Base-by-base conservation (phyloP, 2,888 invertebrate species). In the Ormia ochracea region DNA sequence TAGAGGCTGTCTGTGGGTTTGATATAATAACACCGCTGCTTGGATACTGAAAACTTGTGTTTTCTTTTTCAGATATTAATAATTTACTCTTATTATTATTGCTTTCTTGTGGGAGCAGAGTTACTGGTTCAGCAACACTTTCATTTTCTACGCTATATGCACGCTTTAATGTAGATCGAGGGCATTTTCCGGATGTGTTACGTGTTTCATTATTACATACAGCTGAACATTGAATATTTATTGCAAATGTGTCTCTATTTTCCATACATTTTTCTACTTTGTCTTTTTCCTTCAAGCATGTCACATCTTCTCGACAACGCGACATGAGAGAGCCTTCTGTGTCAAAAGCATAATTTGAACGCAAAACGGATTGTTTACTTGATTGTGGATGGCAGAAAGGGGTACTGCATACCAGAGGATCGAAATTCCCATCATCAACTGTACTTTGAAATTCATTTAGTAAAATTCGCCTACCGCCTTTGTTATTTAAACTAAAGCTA, bases 381-480 rank as follows among this genome's bases (percentile, higher is more conserved):
- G 12, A n/a, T 58, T 19, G n/a, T 1, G 58, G 2, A 21, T 66
- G 69, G 0, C 52, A 66, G 23, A 80, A 23, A 0, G 83, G 83
- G 0, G 83, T 83, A 48, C 83, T 83, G 7, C 50, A 83, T 17
- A 73, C 12, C 3, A 80, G 78, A 0, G 73, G 61, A 52, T 82
- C 78, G 72, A 83, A 83, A 48, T 77, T 75, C 0, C 54, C 5
- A 6, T 76, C 43, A 1, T 43, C 19, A 5, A 81, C 19, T 4
- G 83, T 82, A 43, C 36, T 82, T 65, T 83, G 83, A 26, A 83
- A 83, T 28, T 83, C 83, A 23, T 80, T 68, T 10, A 83, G 33
- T 21, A 83, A 65, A 10, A 70, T 80, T 4, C 83, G 68, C 12
- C 75, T 52, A 1, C 82, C 80, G 3, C 38, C 19, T 28, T 70